Conservation (phyloP, 2,113 vertebrate genomes). For the Festucalex cinctus region DNA sequence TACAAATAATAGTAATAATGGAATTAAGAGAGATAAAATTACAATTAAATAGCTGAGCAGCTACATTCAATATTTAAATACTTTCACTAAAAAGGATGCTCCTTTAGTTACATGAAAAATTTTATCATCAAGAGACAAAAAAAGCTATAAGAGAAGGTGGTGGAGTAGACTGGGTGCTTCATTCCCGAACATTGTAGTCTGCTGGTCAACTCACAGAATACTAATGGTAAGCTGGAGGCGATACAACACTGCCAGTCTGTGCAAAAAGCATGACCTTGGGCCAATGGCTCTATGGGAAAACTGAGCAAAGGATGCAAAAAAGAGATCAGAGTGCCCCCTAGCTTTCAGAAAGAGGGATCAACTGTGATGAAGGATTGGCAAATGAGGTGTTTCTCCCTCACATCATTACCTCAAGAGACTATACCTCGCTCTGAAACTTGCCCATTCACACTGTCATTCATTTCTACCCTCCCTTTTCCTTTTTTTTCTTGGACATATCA, state of each 20-base stretch:
- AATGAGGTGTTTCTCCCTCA: constrained; percentile 23
- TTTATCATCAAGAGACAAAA: constrained; percentile 34
- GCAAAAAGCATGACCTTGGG: constrained; percentile 63
- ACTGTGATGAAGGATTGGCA: constrained; percentile 1
- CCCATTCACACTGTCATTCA: constrained; percentile 48
- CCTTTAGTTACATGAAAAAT: constrained; percentile 33
- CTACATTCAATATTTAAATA: neutral
- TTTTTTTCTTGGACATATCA: constrained; percentile 83
- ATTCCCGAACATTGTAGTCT: constrained; percentile 40
- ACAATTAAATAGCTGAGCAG: neutral
- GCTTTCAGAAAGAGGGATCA: constrained; percentile 32
- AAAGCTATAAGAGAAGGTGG: constrained; percentile 31
- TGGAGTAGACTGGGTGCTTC: constrained; percentile 33
- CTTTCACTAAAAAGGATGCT: constrained; percentile 8
- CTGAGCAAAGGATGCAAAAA: neutral
- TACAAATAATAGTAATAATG: no score
- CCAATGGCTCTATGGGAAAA: constrained; percentile 31
- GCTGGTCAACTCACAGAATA: constrained; percentile 37
- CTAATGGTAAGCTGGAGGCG: constrained; percentile 49
- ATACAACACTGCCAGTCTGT: constrained; percentile 35
- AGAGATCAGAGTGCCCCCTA: constrained; percentile 39
- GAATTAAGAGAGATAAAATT: neutral
- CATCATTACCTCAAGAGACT: constrained; percentile 31
- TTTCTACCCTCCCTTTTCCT: constrained; percentile 6
- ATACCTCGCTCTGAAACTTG: neutral